phyloP scores from a whole-genome alignment of 2,888 invertebrate species.

The Drosophila demipolita region DNA sequence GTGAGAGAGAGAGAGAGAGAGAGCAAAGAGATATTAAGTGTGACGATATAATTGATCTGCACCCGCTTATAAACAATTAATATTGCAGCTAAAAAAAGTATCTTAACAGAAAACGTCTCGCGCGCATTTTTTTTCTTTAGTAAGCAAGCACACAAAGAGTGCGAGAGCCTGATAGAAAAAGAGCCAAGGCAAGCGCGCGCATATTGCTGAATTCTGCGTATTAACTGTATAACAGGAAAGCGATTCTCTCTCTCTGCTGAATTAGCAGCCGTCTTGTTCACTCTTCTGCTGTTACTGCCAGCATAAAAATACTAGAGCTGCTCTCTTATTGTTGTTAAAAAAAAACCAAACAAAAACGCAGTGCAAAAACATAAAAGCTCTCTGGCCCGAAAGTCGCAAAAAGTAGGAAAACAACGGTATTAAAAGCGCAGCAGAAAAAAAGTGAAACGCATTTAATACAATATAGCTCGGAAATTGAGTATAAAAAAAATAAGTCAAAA shows the following conservation, averaged over 20 bases:
- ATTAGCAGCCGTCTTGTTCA: slow-evolving; percentile 28
- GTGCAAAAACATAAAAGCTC: slow-evolving; percentile 50
- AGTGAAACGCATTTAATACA: slow-evolving; percentile 57
- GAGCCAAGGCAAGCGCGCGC: slow-evolving; percentile 11
- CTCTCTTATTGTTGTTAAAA: slow-evolving; percentile 22
- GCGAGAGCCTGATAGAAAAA: slow-evolving; percentile 11
- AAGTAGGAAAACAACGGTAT: slow-evolving; percentile 23
- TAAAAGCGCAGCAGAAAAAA: slow-evolving; percentile 28
- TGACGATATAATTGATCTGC: slow-evolving; percentile 19
- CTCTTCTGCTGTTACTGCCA: slow-evolving; percentile 2
- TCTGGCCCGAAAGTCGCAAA: slow-evolving; percentile 12
- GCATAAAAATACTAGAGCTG: slow-evolving; percentile 43
- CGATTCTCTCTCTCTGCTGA: slow-evolving; percentile 48
- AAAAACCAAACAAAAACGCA: slow-evolving; percentile 29
- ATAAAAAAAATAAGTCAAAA: slow-evolving; percentile 2
- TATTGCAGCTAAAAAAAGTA: slow-evolving; percentile 43
- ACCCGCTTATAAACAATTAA: slow-evolving; percentile 39
- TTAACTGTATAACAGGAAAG: slow-evolving; percentile 33
- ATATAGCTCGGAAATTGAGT: slow-evolving; percentile 29
- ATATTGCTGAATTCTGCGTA: slow-evolving; percentile 46
- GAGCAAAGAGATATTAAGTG: slow-evolving; percentile 14
- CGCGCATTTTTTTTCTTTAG: slow-evolving; percentile 75
- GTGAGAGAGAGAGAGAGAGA: slow-evolving; percentile 5
- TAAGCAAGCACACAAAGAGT: slow-evolving; percentile 30
- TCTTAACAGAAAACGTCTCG: slow-evolving; percentile 60